These are phyloP conservation scores for Ptilorrhoa leucosticta DNA, from an alignment of 2,113 vertebrate species.

Conservation along the genomic window DNA sequence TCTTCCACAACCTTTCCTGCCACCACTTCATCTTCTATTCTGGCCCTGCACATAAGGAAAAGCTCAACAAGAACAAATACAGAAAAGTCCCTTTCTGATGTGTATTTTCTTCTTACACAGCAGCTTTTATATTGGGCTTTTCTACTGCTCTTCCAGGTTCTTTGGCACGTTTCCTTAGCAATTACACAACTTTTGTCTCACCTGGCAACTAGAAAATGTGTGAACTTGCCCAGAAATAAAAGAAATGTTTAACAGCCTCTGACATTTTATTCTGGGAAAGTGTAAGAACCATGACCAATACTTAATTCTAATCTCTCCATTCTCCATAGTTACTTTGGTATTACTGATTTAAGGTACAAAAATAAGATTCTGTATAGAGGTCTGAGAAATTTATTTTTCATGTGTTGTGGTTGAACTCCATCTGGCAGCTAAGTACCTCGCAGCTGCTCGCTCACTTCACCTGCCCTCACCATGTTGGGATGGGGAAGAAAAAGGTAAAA, in stretches of 20 bases:
- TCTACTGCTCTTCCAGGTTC: neutral
- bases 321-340: neutral
- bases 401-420: neutral
- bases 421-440: neutral
- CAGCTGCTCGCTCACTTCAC: neutral
- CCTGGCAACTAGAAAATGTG: neutral
- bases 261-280: neutral
- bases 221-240: neutral
- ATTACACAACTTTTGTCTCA: neutral
- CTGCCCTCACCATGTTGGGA: neutral
- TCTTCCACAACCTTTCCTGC: neutral
- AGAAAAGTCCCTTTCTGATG: neutral
- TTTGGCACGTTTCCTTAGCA: neutral
- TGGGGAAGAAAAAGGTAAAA: neutral
- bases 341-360: neutral
- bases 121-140: neutral
- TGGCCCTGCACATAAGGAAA: neutral
- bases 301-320: neutral
- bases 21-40: neutral
- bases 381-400: neutral
- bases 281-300: neutral
- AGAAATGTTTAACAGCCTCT: neutral
- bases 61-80: neutral
- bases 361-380: neutral
- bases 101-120: neutral